A percentile compares a stretch with the other conserved stretches of the same genome.
These are phyloP conservation scores for Trissolcus brochymenae DNA, from an alignment of 2,888 invertebrate species.

Conservation along the genomic window DNA sequence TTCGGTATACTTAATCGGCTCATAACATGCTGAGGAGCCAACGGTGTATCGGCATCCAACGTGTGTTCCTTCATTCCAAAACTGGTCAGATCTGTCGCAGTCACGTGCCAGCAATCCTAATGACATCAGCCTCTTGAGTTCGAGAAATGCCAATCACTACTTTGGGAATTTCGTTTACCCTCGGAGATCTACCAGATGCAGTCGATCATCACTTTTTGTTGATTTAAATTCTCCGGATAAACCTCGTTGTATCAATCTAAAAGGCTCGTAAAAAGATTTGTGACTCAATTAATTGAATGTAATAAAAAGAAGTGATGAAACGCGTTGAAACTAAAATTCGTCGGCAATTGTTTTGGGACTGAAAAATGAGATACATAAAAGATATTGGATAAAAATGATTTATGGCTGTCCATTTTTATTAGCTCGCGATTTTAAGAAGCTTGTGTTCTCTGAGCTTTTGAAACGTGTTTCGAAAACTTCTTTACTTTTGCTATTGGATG, in stretches of 20 bases:
- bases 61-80: slow-evolving; percentile 50
- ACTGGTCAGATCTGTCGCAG: slow-evolving; percentile 64
- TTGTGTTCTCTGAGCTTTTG: slow-evolving; percentile 11
- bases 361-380: too few relatives aligned
- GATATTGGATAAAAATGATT: not conserved
- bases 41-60: slow-evolving; percentile 63
- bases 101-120: slow-evolving; percentile 66
- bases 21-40: slow-evolving; percentile 38
- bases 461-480: slow-evolving; percentile 16
- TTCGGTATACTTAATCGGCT: slow-evolving; percentile 43
- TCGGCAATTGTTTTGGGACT: too few relatives aligned
- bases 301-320: too few relatives aligned
- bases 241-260: slow-evolving; percentile 18
- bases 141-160: slow-evolving; percentile 66
- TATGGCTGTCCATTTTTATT: not conserved
- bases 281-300: not conserved
- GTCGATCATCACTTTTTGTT: slow-evolving; percentile 40
- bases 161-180: slow-evolving; percentile 60
- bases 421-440: slow-evolving; percentile 4
- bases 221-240: slow-evolving; percentile 42
- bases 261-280: slow-evolving; percentile 10
- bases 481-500: slow-evolving; percentile 12
- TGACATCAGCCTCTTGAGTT: slow-evolving; percentile 66
- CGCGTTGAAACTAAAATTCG: too few relatives aligned
- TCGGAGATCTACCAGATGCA: slow-evolving; percentile 26